Evolutionary conservation across 2,797 vertebrate species (phyloP), one percentile per base, ranked within the genome.

Genomic region (Decapterus maruadsi): DNA sequence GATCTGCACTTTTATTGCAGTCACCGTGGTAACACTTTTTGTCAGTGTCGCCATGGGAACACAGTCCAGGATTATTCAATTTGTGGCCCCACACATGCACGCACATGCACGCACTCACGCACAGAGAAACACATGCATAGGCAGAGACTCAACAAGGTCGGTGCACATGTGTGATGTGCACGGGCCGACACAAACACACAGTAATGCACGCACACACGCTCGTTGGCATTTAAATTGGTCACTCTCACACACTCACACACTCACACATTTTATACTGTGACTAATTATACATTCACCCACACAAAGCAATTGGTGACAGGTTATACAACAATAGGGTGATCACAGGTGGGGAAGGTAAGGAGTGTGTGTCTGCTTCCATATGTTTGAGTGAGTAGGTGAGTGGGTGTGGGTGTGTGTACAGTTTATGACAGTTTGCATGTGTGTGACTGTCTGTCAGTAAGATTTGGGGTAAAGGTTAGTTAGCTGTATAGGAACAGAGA

Each of bases 21-120:
- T 92, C 89, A 82, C 88, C 73, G 75, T 92, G 91, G 92, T 82
- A 93, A 93, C 92, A 84, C 81, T 87, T 76, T 86, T 88, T 93
- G 78, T 79, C 85, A 70, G 77, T 84, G 93, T 95, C 85, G 55
- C 88, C 92, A 95, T 94, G 93, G 94, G 87, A 92, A 94, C 94
- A 76, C 67, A 59, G 76, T 67, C 53, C 43, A 62, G 84, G 77
- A 89, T 85, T 85, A 87, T 87, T 90, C 87, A 75, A 68, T 75
- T 71, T 63, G 76, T 68, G 77, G 46, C 63, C 34, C 34, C 3
- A 3, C 26, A 26, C 26, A 26, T 3, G 3, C 26, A 3, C 26
- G 3, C 26, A 26, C 1, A 26, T 3, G 26, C 63, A 63, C 79
- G 74, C 77, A 66, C 60, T 22, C 53, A 42, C 13, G 63, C 38